These are phyloP conservation scores for Cotesia chilonis DNA, from an alignment of 1,140 invertebrate genomes.

Conservation along the genomic window DNA sequence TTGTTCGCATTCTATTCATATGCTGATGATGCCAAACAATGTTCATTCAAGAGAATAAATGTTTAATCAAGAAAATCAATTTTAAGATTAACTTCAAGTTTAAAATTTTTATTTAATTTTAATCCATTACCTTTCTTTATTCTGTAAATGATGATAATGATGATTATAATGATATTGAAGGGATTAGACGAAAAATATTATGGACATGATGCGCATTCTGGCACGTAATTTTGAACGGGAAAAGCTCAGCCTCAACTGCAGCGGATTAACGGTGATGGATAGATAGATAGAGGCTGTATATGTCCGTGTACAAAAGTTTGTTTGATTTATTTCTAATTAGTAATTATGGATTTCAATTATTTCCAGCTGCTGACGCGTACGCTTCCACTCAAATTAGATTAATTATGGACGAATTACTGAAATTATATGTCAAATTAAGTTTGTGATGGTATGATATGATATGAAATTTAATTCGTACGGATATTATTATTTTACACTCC, in stretches of 20 bases:
- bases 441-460: neutral
- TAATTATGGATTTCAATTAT: conserved; percentile 52
- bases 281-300: neutral
- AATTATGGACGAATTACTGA: conserved; percentile 58
- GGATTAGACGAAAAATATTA: too few species aligned
- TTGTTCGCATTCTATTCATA: neutral
- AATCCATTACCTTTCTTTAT: neutral
- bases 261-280: conserved; percentile 38
- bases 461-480: too few species aligned
- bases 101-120: neutral
- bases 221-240: conserved; percentile 41
- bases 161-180: neutral
- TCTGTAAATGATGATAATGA: neutral
- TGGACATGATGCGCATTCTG: neutral
- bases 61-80: too few species aligned
- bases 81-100: neutral
- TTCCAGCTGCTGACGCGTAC: conserved; percentile 57
- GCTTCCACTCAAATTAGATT: conserved; percentile 59
- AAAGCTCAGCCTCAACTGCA: conserved; percentile 36
- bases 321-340: conserved; percentile 62
- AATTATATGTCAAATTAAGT: conserved; percentile 35
- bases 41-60: too few species aligned
- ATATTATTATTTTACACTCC: too few species aligned
- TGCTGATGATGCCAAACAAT: too few species aligned
- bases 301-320: conserved; percentile 43